These are phyloP conservation scores for Podarcis lilfordi DNA, from an alignment of 2,797 vertebrate genomes.

Conservation along the genomic window DNA sequence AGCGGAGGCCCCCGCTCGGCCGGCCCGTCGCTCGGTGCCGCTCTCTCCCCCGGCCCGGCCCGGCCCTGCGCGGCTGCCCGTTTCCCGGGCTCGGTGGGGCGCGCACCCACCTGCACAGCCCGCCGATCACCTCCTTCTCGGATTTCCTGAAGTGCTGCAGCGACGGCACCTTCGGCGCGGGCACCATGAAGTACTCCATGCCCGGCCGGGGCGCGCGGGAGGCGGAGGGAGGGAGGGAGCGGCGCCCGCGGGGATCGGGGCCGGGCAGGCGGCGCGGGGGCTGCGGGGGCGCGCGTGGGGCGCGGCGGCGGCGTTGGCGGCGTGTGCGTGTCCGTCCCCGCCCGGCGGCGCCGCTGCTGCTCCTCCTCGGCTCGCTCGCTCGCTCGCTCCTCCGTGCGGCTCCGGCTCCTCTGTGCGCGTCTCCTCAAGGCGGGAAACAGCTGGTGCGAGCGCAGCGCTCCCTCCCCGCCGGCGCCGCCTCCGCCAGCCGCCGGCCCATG, in stretches of 20 bases:
- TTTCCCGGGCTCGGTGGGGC: background rate
- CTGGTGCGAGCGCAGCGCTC: constrained; percentile 90
- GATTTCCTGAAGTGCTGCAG: constrained; percentile 98
- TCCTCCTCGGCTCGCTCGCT: constrained; percentile 77
- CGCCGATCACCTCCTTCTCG: constrained; percentile 98
- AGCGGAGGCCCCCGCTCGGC: background rate
- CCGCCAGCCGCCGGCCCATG: constrained; percentile 80
- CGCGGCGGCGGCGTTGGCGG: constrained; percentile 75
- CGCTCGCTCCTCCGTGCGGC: constrained; percentile 69
- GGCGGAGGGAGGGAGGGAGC: constrained; percentile 31
- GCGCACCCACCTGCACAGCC: constrained; percentile 93
- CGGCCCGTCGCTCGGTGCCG: constrained; percentile 69
- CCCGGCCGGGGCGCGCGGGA: constrained; percentile 61
- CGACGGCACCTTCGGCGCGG: constrained; percentile 92
- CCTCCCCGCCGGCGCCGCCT: constrained; percentile 71
- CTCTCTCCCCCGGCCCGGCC: background rate
- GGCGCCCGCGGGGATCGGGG: constrained; percentile 63
- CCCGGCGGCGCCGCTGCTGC: constrained; percentile 85
- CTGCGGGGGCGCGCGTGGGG: constrained; percentile 76
- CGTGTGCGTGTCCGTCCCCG: constrained; percentile 84
- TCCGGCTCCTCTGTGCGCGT: constrained; percentile 81
- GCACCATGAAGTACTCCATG: constrained; percentile 99
- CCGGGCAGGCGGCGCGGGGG: constrained; percentile 79
- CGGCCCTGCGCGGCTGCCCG: too few species aligned
- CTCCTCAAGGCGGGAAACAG: constrained; percentile 99